These are phyloP conservation scores for Chitala chitala DNA, from an alignment of 2,113 vertebrate species.

Conservation along the genomic window DNA sequence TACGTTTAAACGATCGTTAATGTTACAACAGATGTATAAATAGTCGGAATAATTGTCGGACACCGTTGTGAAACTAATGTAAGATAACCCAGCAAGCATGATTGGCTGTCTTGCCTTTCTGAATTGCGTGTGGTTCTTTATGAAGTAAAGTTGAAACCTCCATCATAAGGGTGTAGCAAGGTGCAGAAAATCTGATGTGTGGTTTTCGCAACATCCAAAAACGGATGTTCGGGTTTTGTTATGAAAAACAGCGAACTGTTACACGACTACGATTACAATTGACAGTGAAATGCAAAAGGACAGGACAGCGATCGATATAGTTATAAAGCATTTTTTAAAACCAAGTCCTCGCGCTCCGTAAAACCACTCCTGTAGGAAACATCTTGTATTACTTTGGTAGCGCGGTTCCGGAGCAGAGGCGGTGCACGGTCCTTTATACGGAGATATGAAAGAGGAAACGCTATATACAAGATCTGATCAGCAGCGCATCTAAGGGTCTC, in stretches of 20 bases:
- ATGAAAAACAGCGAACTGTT: not conserved
- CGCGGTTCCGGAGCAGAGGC: not conserved
- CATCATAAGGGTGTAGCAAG: not conserved
- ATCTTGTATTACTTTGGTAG: not conserved
- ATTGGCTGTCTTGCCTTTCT: not conserved
- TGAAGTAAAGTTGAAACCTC: slow-evolving; percentile 12
- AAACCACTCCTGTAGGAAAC: not conserved
- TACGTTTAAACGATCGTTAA: not conserved
- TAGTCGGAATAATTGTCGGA: not conserved
- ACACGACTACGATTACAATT: not conserved
- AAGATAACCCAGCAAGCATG: too few species aligned
- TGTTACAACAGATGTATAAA: not conserved
- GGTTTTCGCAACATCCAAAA: not conserved
- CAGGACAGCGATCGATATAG: not conserved
- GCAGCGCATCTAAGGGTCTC: not conserved
- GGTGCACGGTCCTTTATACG: not conserved
- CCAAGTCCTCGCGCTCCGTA: not conserved
- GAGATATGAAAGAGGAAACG: not conserved
- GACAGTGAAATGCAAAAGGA: not conserved
- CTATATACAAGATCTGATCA: not conserved
- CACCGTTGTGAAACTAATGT: too few species aligned
- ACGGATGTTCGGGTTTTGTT: not conserved
- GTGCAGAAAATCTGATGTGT: not conserved
- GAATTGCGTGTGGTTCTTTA: not conserved
- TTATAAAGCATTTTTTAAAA: not conserved